Percentiles rank a stretch among this genome's conserved stretches.
Conservation (phyloP, 2,888 invertebrate genomes). For the Drosophila barbarae region DNA sequence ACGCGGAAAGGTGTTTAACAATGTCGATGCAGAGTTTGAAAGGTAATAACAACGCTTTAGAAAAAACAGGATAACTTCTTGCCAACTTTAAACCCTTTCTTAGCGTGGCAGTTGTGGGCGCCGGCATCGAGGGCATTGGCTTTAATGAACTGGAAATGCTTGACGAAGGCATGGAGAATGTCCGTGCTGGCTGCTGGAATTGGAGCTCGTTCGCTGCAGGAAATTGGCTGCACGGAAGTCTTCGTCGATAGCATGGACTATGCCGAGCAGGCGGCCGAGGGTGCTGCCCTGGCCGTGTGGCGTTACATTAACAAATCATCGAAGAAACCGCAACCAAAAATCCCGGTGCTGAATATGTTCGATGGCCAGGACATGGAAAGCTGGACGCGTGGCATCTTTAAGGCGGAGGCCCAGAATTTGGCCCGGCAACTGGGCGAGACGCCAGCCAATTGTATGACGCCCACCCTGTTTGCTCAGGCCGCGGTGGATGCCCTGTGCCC, state of each 20-base stretch:
- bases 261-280: slow-evolving; percentile 85
- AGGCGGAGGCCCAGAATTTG: slow-evolving; percentile 87
- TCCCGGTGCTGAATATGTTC: slow-evolving; percentile 80
- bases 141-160: slow-evolving; percentile 85
- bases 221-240: slow-evolving; percentile 80
- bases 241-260: slow-evolving; percentile 83
- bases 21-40: slow-evolving; percentile 81
- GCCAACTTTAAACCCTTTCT: slow-evolving; percentile 50
- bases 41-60: not conserved
- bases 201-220: slow-evolving; percentile 80
- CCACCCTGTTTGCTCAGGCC: slow-evolving; percentile 85
- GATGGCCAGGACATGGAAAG: slow-evolving; percentile 80
- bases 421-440: slow-evolving; percentile 86
- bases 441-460: slow-evolving; percentile 88
- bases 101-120: slow-evolving; percentile 84
- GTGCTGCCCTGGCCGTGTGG: slow-evolving; percentile 82
- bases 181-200: slow-evolving; percentile 84
- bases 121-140: slow-evolving; percentile 83
- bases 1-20: slow-evolving; percentile 81
- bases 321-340: slow-evolving; percentile 77
- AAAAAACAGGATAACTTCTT: not conserved
- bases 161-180: slow-evolving; percentile 85
- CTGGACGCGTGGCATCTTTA: slow-evolving; percentile 84
- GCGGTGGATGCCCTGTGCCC: slow-evolving; percentile 84
- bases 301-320: slow-evolving; percentile 82